Evolutionary conservation across 2,113 vertebrate species (phyloP), one percentile per base, ranked within the genome.

Genomic region (Gavia stellata): DNA sequence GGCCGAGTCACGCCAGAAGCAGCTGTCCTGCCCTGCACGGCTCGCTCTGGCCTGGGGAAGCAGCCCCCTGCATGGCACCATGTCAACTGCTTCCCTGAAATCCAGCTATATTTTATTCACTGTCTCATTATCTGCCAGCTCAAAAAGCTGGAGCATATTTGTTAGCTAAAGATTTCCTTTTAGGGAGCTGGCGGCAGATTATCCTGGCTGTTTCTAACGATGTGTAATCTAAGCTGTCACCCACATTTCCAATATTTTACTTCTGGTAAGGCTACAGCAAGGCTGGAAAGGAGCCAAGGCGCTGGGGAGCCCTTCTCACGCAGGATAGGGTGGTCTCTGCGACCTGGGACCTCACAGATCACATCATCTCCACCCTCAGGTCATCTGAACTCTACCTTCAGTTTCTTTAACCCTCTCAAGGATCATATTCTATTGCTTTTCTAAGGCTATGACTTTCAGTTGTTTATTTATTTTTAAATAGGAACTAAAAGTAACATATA

Each of bases 181-280:
- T 91, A 96, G 86, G 90, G 86, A 96, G 50, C 56, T 91, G 40
- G 67, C 0, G 0, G 72, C 79, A 90, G 86, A 95, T 92, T 95
- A 92, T 80, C 88, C 65, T 88, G 75, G 65, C 59, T 91, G n/a
- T 91, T 90, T 91, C 71, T 58, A 82, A 62, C 7, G 7, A 85
- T 68, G 67, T 89, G 83, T 94, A 93, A 96, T 85, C 91, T 81
- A 79, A 94, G 56, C 77, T 96, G 94, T 91, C 94, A 96, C 96
- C 75, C 80, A 92, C 65, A 8, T 93, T 94, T 86, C 86, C 94
- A 86, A 7, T 91, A 34, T 78, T 93, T 91, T 79, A 36, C 52
- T 86, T 70, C 75, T 92, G 47, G 80, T 56, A 62, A 75, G 66
- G 65, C 65, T 94, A n/a, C 15, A 89, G 66, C 28, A 18, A 70